Evolutionary conservation across 2,113 vertebrate species (phyloP).

Genomic region (Heloderma charlesbogerti): DNA sequence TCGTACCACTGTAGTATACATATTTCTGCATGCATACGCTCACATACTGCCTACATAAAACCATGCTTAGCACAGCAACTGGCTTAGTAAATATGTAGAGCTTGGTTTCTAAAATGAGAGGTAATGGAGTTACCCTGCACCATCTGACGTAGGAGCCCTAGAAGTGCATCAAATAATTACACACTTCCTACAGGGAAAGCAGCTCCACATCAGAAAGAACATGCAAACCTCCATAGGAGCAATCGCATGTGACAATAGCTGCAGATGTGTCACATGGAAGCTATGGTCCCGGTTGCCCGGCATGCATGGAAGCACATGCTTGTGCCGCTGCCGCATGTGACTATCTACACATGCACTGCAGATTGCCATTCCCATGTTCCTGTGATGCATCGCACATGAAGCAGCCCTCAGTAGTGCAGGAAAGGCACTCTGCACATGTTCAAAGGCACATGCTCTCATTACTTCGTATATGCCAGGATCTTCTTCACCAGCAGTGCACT

Average conservation of each 20-base stretch:
- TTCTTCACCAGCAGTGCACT: too few relatives aligned
- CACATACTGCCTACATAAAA: neutral
- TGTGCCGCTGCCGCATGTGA: neutral
- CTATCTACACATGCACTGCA: neutral
- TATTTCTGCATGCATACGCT: neutral
- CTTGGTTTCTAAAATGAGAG: neutral
- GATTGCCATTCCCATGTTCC: neutral
- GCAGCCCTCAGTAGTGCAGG: too few relatives aligned
- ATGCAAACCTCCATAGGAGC: neutral
- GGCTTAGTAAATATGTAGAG: neutral
- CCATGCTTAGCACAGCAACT: neutral
- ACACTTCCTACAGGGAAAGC: neutral
- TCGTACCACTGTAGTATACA: neutral
- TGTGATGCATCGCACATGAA: too few relatives aligned
- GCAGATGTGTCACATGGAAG: neutral
- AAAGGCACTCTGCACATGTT: neutral
- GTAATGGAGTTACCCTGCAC: neutral
- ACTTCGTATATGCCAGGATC: too few relatives aligned
- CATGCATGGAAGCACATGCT: neutral
- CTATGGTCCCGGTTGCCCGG: neutral
- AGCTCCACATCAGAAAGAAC: neutral
- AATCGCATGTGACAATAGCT: neutral
- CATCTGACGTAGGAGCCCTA: neutral
- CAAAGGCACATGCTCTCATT: neutral
- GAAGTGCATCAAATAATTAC: neutral